Evolutionary conservation across 1,140 invertebrate genomes (phyloP).

Genomic region (Gonatopus flavifemur): DNA sequence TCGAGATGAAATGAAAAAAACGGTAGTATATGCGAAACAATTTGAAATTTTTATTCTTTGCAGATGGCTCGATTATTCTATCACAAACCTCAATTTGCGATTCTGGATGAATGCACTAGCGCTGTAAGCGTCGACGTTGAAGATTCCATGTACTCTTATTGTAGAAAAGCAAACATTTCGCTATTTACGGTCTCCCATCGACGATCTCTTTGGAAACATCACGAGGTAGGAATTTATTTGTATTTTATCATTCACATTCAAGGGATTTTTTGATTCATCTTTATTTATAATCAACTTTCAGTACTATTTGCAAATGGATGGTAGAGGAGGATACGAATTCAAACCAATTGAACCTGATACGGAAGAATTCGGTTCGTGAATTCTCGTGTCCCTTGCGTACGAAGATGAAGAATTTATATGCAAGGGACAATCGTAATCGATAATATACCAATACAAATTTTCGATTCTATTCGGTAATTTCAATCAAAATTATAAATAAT

Average conservation of each 20-base stretch:
- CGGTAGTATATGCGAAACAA: too few relatives aligned
- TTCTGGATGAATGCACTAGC: slow-evolving; percentile 97
- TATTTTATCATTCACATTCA: background rate
- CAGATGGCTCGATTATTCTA: slow-evolving; percentile 97
- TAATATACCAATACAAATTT: background rate
- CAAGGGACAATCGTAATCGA: slow-evolving; percentile 8
- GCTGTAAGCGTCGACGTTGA: slow-evolving; percentile 98
- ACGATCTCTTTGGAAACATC: slow-evolving; percentile 94
- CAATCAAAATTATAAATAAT: background rate
- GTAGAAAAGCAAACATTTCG: slow-evolving; percentile 85
- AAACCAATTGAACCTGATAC: slow-evolving; percentile 82
- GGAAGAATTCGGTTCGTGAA: slow-evolving; percentile 90
- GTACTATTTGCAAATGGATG: slow-evolving; percentile 95
- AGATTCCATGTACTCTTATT: slow-evolving; percentile 95
- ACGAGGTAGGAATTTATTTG: slow-evolving; percentile 67
- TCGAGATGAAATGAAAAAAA: too few relatives aligned
- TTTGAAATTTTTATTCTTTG: slow-evolving; percentile 19
- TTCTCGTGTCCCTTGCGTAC: slow-evolving; percentile 29
- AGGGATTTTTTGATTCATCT: background rate
- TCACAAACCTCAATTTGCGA: slow-evolving; percentile 96
- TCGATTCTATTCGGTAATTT: too few relatives aligned
- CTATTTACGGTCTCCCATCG: slow-evolving; percentile 97
- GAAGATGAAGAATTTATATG: slow-evolving; percentile 10
- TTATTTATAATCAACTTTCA: slow-evolving; percentile 37
- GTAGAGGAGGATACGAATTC: slow-evolving; percentile 85